Conservation (phyloP, 2,888 invertebrate species). For the Pyrrhopygopsis socrates region DNA sequence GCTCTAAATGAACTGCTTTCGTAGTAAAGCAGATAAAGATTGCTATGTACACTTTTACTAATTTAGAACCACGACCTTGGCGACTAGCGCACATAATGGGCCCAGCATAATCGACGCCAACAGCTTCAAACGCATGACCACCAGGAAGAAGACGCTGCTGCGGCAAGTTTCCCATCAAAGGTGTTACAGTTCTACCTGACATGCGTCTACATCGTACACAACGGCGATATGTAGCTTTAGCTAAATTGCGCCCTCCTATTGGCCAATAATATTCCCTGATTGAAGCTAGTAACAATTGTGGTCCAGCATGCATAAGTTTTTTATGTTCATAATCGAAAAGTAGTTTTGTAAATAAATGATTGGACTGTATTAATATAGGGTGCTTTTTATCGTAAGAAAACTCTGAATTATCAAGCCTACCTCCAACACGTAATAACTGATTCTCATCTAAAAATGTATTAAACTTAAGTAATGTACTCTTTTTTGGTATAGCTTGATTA, state of each 20-base stretch:
- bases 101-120: not conserved
- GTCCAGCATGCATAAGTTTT: slow-evolving; percentile 66
- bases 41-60: slow-evolving; percentile 5
- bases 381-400: slow-evolving; percentile 58
- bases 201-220: slow-evolving; percentile 33
- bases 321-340: slow-evolving; percentile 57
- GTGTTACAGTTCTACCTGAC: slow-evolving; percentile 12
- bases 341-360: slow-evolving; percentile 34
- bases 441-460: slow-evolving; percentile 43
- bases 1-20: slow-evolving; percentile 24
- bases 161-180: slow-evolving; percentile 8
- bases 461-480: not conserved
- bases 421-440: slow-evolving; percentile 69
- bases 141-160: not conserved
- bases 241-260: slow-evolving; percentile 62
- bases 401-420: slow-evolving; percentile 52
- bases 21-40: slow-evolving; percentile 18
- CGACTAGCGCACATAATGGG: not conserved
- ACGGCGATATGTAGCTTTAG: not conserved
- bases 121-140: not conserved
- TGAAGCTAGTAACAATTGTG: slow-evolving; percentile 69
- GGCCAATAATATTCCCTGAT: slow-evolving; percentile 76
- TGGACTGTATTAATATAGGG: slow-evolving; percentile 49
- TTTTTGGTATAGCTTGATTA: not conserved
- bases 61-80: not conserved